Percentiles rank a stretch among this genome's conserved stretches.
Evolutionary conservation across 1,140 invertebrate species (phyloP).

Genomic region (Rhagoletis zephyria): DNA sequence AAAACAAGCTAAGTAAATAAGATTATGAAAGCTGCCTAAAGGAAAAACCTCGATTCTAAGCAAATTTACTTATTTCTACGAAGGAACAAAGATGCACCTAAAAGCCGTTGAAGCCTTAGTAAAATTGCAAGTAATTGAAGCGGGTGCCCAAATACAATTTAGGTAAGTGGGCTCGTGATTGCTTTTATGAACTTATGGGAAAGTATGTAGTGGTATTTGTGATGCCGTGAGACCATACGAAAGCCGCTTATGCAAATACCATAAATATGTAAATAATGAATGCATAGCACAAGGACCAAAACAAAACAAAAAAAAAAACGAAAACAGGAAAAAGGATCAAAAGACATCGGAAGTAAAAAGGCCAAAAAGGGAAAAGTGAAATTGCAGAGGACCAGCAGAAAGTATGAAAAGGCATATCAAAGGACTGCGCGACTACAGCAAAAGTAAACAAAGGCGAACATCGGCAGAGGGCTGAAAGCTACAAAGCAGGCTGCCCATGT

Average conservation of each 20-base stretch:
- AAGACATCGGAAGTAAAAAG: not conserved
- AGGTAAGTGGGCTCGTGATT: not conserved
- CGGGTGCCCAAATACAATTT: not conserved
- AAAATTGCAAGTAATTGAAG: not conserved
- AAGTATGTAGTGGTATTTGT: too few relatives aligned
- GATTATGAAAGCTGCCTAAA: too few relatives aligned
- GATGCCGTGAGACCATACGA: not conserved
- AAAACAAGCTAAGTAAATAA: too few relatives aligned
- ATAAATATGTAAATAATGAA: constrained; percentile 45
- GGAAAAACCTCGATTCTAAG: too few relatives aligned
- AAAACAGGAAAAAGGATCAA: constrained; percentile 22
- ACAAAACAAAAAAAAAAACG: not conserved
- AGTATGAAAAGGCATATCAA: not conserved
- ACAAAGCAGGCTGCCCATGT: not conserved
- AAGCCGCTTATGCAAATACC: constrained; percentile 38
- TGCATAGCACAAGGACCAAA: constrained; percentile 39
- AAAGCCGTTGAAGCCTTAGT: too few relatives aligned
- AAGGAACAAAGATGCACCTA: too few relatives aligned
- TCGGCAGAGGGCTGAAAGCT: not conserved
- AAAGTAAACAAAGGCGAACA: not conserved
- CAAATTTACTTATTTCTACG: too few relatives aligned
- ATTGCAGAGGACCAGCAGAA: not conserved
- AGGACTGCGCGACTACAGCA: not conserved
- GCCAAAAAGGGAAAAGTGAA: not conserved
- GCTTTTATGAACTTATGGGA: not conserved